These are phyloP conservation scores for Microctenopoma steveboyesi DNA, from an alignment of 2,797 vertebrate species.

Conservation along the genomic window DNA sequence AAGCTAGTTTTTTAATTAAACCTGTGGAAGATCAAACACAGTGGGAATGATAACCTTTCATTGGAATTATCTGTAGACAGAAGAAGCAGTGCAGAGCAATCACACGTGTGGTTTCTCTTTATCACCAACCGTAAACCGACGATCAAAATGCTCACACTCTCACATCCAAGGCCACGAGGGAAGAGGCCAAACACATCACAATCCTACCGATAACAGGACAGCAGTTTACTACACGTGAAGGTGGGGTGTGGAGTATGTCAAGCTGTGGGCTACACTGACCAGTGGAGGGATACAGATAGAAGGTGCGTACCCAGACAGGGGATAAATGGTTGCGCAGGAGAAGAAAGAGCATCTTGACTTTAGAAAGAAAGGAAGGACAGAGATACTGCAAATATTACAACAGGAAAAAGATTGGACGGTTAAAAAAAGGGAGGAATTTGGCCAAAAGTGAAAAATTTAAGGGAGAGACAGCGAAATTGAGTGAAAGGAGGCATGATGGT, in stretches of 20 bases:
- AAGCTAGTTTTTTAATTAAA: slow-evolving; percentile 2
- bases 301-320: slow-evolving; percentile 51
- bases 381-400: slow-evolving; percentile 32
- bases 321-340: slow-evolving; percentile 56
- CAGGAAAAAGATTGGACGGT: not conserved
- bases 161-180: slow-evolving; percentile 36
- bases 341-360: slow-evolving; percentile 22
- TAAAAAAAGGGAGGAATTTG: not conserved
- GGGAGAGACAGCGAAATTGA: slow-evolving; percentile 2
- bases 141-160: slow-evolving; percentile 30
- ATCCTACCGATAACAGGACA: slow-evolving; percentile 63
- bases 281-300: slow-evolving; percentile 57
- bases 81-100: not conserved
- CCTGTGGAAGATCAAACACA: not conserved
- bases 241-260: not conserved
- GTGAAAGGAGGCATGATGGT: slow-evolving; percentile 8
- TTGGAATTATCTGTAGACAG: not conserved
- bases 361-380: slow-evolving; percentile 10
- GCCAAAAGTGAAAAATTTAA: not conserved
- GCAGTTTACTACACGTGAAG: slow-evolving; percentile 56
- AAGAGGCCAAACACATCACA: slow-evolving; percentile 35
- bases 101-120: slow-evolving; percentile 13
- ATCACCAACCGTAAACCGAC: not conserved
- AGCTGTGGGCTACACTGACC: slow-evolving; percentile 49
- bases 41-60: not conserved